Percentiles rank a stretch among this genome's conserved stretches.
phyloP scores from a whole-genome alignment of 2,888 invertebrate species.

The Thymelicus sylvestris region DNA sequence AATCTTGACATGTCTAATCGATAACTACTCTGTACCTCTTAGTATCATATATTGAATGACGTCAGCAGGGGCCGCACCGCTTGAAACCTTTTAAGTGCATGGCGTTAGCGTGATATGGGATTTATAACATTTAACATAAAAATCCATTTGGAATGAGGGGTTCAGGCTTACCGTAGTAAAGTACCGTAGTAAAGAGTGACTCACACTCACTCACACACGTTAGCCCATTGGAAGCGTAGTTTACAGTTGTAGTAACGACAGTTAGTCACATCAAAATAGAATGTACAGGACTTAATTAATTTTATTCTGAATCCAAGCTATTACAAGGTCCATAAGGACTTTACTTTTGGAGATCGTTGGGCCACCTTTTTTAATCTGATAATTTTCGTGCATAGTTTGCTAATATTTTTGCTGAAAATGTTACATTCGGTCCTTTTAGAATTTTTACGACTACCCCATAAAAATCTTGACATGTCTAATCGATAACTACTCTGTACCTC shows the following conservation, averaged over 20 bases:
- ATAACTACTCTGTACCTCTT: slow-evolving; percentile 11
- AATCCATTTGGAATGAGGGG: slow-evolving; percentile 9
- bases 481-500: too few relatives aligned
- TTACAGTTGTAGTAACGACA: background rate
- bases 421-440: too few relatives aligned
- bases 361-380: too few relatives aligned
- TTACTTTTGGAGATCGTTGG: too few relatives aligned
- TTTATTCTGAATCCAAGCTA: too few relatives aligned
- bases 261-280: too few relatives aligned
- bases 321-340: too few relatives aligned
- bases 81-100: slow-evolving; percentile 45
- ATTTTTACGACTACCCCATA: too few relatives aligned
- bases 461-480: too few relatives aligned
- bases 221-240: background rate
- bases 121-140: slow-evolving; percentile 35
- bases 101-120: slow-evolving; percentile 37
- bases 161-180: background rate
- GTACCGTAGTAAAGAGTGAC: slow-evolving; percentile 14
- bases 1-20: background rate
- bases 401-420: too few relatives aligned
- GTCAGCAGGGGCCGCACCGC: slow-evolving; percentile 41
- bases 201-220: background rate
- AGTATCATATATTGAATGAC: slow-evolving; percentile 43
- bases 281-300: too few relatives aligned
- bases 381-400: too few relatives aligned